Base-by-base conservation (phyloP, 1,140 invertebrate genomes). In the Aphelinus atriplicis region DNA sequence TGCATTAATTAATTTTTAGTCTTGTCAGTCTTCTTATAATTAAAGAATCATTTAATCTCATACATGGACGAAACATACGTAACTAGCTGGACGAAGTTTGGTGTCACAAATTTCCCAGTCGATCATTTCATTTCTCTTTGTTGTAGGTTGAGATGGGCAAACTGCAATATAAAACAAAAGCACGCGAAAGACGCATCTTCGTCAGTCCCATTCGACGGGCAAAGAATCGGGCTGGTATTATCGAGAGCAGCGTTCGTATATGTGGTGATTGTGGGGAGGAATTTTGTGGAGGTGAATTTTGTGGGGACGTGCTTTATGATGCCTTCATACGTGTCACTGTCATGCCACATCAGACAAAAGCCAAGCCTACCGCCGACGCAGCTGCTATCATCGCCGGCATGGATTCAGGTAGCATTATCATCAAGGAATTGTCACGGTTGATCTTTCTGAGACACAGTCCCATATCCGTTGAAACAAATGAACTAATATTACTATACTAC, bases 201-300 rank as follows among this genome's bases (percentile, higher is more conserved):
- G 83, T 87, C 5, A 91, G 90, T 70, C 91, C 92, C 79, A 90
- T 94, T 3, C 90, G 91, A 80, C 93, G 92, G 79, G 91, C 89
- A 26, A 96, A 95, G 87, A 95, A 93, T 81, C 93, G 92, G 73
- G 91, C 94, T 1, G 92, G 94, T 1, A 92, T 95, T 68, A 90
- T 93, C n/a, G 94, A 95, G 81, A 93, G 91, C 5, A 90, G 92
- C 68, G 90, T 92, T 6, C 87, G 93, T 60, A 91, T 92, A 7
- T 96, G 95, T 82, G 80, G 86, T 1, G 94, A 96, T 82, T 97
- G 95, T 79, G 92, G 92, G 2, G 94, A 96, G 81, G 95, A 97
- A 84, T 94, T 95, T 87, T 97, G 95, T 82, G 91, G 90, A 80
- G 93, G 93, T 86, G 87, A 88, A 60, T 81, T 81, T 48, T 90